Evolutionary conservation across 2,797 vertebrate genomes (phyloP).

Genomic region (Sternarchorhynchus goeldii): DNA sequence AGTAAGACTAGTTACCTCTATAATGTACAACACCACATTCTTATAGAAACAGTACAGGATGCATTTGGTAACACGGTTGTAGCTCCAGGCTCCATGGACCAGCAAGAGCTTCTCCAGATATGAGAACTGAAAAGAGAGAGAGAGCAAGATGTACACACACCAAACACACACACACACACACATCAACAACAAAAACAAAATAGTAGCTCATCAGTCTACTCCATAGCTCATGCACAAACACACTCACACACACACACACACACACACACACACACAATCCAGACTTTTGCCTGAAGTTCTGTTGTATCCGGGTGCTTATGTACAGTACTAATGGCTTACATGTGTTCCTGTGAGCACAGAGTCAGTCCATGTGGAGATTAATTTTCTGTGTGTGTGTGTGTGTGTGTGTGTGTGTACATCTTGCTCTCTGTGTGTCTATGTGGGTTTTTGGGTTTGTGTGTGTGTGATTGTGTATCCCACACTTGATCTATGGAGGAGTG

Average conservation of each 20-base stretch:
- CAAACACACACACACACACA: neutral
- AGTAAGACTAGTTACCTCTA: conserved; percentile 81
- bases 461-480: conserved; percentile 6
- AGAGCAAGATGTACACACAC: neutral
- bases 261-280: no score
- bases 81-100: conserved; percentile 98
- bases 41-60: conserved; percentile 99
- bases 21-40: conserved; percentile 98
- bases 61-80: conserved; percentile 97
- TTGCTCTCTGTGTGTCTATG: conserved; percentile 39
- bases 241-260: no score
- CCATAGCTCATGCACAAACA: no score
- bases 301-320: conserved; percentile 52
- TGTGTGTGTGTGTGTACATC: conserved; percentile 7
- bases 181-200: no score
- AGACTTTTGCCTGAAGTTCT: conserved; percentile 43
- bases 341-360: conserved; percentile 53
- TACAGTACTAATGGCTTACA: conserved; percentile 60
- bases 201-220: no score
- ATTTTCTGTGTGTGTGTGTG: conserved; percentile 44
- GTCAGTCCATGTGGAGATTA: conserved; percentile 14
- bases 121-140: conserved; percentile 76
- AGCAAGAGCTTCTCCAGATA: conserved; percentile 94
- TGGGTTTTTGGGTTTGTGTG: conserved; percentile 26
- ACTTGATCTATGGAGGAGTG: neutral